Base-by-base conservation (phyloP, 92 coral and sea anemone genomes). In the Palythoa grandiflora region DNA sequence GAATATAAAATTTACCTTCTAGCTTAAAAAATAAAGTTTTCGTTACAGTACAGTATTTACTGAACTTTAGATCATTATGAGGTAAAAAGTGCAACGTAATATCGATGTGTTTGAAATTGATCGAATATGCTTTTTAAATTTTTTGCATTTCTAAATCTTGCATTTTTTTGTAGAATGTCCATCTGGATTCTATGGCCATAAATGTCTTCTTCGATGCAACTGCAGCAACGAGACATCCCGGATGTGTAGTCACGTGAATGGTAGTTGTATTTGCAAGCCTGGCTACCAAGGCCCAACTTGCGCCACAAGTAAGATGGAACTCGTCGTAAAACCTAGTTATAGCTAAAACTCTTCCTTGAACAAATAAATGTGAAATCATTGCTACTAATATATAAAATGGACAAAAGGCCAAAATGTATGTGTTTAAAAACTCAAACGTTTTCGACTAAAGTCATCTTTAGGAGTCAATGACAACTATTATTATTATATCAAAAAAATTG, bases 201-300 rank as follows among this genome's bases (percentile, higher is more conserved):
- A 61, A 19, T 79, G 84, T 60, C 71, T 79, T 38, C 38, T 37
- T 16, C 16, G 20, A 38, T 79, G 84, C 21, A 61, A 12, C 36
- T 79, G 84, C 39, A 79, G 52, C 19, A 79, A 38, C 16, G 53
- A 79, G 12, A 60, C 71, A 5, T 60, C 84, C 36, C 71, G 38
- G 19, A 59, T 61, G 17, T 79, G 84, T 79, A 38, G n/a, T 66
- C 71, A 60, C 47, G 84, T 79, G 38, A 59, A 79, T 16, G 84
- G 84, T 65, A 79, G 73, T 28, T 79, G 84, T 61, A 53, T 60
- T 17, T 79, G 84, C 37, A 79, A 60, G 38, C 73, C 72, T 7
- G 84, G 84, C 12, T 79, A 35, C 35, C 71, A 79, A 15, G 84
- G 84, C 51, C 52, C 53, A 59, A 79, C 37, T 0, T 79, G 84